Evolutionary conservation across 2,113 vertebrate species (phyloP).

Genomic region (Cardinalis cardinalis): DNA sequence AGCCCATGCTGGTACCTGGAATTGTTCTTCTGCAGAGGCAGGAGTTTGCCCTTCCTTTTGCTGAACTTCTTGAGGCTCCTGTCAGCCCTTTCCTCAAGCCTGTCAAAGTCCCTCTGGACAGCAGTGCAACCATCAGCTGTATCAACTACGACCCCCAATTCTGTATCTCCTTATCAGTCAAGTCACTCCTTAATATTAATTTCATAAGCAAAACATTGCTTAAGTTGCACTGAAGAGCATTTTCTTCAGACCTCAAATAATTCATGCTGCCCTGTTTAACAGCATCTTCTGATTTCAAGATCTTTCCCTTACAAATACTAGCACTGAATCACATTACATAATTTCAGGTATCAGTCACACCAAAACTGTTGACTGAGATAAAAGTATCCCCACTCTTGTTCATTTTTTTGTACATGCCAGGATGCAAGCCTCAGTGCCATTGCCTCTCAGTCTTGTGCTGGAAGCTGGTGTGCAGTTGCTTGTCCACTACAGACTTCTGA

Average conservation of each 20-base stretch:
- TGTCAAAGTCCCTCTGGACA: background rate
- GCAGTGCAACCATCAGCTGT: background rate
- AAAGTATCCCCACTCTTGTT: background rate
- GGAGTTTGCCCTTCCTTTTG: background rate
- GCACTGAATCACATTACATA: background rate
- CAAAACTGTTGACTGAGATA: background rate
- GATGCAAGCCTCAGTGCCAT: background rate
- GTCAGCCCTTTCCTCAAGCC: background rate
- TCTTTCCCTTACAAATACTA: background rate
- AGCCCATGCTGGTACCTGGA: rapidly evolving
- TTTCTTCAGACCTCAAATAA: background rate
- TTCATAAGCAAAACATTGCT: background rate
- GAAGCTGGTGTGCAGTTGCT: background rate
- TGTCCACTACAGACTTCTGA: background rate
- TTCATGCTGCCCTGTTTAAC: background rate
- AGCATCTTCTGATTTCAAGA: background rate
- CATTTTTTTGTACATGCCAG: background rate
- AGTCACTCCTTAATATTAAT: background rate
- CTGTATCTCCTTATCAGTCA: background rate
- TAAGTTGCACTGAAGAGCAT: background rate
- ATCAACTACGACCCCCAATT: background rate
- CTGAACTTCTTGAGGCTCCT: background rate
- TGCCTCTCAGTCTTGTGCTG: rapidly evolving
- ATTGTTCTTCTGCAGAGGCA: background rate
- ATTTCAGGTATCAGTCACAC: background rate